Conservation (phyloP, 2,113 vertebrate genomes). For the Neofelis nebulosa region DNA sequence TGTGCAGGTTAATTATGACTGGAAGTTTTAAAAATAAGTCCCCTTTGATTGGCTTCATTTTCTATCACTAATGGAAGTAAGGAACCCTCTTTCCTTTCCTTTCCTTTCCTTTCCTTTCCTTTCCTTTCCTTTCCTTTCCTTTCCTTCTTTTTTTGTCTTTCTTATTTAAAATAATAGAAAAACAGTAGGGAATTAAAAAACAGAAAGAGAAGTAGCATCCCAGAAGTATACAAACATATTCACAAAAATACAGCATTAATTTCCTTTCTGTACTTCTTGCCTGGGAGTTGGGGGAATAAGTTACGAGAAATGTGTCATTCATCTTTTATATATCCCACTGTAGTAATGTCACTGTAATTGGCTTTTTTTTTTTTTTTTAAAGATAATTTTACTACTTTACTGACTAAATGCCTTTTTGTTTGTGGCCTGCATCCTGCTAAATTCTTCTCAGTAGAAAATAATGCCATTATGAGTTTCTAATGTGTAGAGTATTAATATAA, state of each 20-base stretch:
- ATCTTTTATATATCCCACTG: background rate
- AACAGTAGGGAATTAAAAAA: background rate
- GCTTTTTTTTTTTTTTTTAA: background rate
- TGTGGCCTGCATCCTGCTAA: background rate
- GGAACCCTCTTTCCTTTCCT: background rate
- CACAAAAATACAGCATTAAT: background rate
- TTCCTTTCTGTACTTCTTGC: slow-evolving; percentile 28
- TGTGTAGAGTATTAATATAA: background rate
- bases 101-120: background rate
- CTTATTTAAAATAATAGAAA: slow-evolving; percentile 8
- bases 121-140: background rate
- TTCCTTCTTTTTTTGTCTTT: background rate
- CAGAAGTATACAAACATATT: background rate
- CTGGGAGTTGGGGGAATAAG: background rate
- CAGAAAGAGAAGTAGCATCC: background rate
- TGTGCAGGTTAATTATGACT: background rate
- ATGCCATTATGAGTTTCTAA: background rate
- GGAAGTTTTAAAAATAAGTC: background rate
- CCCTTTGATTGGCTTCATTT: slow-evolving; percentile 2
- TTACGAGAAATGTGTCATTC: background rate
- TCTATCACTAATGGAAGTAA: background rate
- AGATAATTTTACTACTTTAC: slow-evolving; percentile 20
- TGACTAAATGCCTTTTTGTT: background rate
- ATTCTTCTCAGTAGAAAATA: slow-evolving; percentile 9
- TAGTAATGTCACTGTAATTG: slow-evolving; percentile 26